Conservation (phyloP, 2,797 vertebrate species). For the Fistularia tabacaria region DNA sequence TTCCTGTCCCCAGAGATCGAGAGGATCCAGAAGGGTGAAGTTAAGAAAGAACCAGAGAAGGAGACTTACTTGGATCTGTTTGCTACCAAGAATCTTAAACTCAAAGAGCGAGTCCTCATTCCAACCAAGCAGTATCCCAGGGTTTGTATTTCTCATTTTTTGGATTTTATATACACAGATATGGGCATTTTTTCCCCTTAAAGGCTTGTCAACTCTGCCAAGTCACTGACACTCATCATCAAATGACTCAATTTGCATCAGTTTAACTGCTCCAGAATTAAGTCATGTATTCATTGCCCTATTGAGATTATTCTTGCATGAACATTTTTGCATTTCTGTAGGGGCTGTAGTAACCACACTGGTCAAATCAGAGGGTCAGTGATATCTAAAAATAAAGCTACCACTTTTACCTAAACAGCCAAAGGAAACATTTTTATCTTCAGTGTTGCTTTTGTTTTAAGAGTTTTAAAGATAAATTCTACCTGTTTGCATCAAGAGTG, state of each 20-base stretch:
- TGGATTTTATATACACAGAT: not conserved
- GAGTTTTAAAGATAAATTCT: no score
- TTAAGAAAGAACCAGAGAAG: slow-evolving; percentile 88
- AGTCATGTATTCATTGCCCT: slow-evolving; percentile 3
- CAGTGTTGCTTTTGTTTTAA: no score
- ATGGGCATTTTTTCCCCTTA: not conserved
- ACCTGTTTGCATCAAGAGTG: no score
- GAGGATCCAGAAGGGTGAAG: slow-evolving; percentile 91
- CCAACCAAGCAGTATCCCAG: slow-evolving; percentile 93
- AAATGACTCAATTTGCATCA: no score
- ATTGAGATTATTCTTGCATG: slow-evolving; percentile 14
- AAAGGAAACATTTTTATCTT: no score
- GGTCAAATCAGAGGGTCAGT: no score
- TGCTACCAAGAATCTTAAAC: slow-evolving; percentile 90
- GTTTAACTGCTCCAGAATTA: not conserved
- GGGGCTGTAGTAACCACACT: not conserved
- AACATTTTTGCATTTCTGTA: not conserved
- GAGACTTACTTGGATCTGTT: slow-evolving; percentile 93
- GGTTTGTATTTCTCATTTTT: slow-evolving; percentile 68
- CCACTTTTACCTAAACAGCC: no score
- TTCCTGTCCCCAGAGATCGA: slow-evolving; percentile 82
- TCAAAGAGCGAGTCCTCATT: slow-evolving; percentile 94
- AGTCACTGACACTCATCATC: not conserved
- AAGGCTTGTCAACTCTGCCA: not conserved
- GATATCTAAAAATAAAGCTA: no score